These are phyloP conservation scores for Neotoxoptera formosana DNA, from an alignment of 1,140 invertebrate species.

Conservation along the genomic window DNA sequence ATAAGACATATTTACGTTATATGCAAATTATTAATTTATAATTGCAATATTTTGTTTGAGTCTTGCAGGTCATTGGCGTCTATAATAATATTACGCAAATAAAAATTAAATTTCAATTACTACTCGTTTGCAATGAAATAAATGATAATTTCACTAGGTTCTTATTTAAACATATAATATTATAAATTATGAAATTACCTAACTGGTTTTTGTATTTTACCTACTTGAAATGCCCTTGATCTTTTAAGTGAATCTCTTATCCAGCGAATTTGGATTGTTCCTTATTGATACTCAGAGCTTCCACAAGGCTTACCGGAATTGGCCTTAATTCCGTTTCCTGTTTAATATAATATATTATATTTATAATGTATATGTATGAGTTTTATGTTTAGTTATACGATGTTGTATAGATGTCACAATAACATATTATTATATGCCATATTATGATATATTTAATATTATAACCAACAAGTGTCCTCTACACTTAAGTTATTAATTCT, in stretches of 20 bases:
- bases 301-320: conserved; percentile 32
- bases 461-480: not conserved
- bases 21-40: not conserved
- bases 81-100: no score
- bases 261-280: not conserved
- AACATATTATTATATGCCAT: not conserved
- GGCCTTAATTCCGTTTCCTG: not conserved
- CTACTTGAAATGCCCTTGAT: not conserved
- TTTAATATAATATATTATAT: not conserved
- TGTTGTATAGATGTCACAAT: not conserved
- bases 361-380: not conserved
- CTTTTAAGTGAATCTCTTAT: not conserved
- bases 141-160: not conserved
- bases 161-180: not conserved
- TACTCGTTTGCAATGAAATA: not conserved
- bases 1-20: not conserved
- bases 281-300: not conserved
- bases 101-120: not conserved
- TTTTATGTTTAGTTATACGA: not conserved
- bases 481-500: not conserved
- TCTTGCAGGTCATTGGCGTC: not conserved
- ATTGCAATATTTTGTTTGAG: not conserved
- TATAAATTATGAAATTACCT: not conserved
- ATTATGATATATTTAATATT: no score
- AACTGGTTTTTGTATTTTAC: conserved; percentile 19